These are phyloP conservation scores for Brachionus asplanchnoidis DNA, from an alignment of 1,140 invertebrate species.

Conservation along the genomic window DNA sequence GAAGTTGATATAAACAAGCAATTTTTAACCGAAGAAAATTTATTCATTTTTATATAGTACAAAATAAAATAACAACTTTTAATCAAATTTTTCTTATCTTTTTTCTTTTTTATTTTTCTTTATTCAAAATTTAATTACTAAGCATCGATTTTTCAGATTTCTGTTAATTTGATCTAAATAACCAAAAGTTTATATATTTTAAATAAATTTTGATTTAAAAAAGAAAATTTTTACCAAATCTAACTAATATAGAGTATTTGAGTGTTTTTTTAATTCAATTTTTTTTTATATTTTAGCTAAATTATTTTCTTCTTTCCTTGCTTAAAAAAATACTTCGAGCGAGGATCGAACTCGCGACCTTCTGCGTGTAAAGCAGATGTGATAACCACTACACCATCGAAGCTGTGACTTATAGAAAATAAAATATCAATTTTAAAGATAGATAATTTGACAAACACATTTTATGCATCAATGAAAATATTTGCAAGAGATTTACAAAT, in stretches of 20 bases:
- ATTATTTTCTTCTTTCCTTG: background rate
- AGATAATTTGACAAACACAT: no score
- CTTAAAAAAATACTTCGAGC: conserved; percentile 1
- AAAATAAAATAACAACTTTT: no score
- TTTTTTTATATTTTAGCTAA: background rate
- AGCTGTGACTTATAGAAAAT: background rate
- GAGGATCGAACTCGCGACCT: conserved; percentile 53
- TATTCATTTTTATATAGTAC: no score
- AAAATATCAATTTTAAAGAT: background rate
- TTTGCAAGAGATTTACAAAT: background rate
- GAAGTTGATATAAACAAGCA: no score
- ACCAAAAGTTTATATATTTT: background rate
- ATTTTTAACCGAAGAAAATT: no score
- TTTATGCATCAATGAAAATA: no score
- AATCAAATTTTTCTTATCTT: no score
- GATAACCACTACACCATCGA: conserved; percentile 54
- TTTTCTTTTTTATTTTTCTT: no score
- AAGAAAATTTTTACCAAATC: background rate
- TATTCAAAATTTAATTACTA: background rate
- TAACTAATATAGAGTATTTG: background rate
- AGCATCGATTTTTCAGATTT: background rate
- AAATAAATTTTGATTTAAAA: background rate
- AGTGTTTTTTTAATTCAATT: background rate
- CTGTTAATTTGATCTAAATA: background rate
- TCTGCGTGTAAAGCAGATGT: conserved; percentile 56